These are phyloP conservation scores for Phalacrocorax aristotelis DNA, from an alignment of 2,113 vertebrate genomes.

Conservation along the genomic window DNA sequence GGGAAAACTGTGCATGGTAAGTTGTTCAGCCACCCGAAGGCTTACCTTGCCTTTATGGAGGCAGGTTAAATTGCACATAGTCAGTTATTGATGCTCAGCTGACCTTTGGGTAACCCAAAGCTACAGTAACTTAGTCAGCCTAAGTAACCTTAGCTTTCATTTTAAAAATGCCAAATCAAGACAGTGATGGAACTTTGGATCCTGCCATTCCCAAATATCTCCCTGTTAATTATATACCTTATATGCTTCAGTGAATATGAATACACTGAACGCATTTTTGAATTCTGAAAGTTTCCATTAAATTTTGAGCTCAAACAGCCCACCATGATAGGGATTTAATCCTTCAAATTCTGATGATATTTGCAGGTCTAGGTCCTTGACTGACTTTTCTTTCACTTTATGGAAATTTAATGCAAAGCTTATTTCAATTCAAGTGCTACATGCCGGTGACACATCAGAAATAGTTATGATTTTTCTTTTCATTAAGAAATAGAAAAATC, in stretches of 20 bases:
- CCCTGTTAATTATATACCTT: background rate
- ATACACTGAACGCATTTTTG: background rate
- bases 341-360: background rate
- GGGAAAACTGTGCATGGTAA: background rate
- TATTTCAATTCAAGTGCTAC: background rate
- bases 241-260: background rate
- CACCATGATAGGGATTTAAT: background rate
- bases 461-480: background rate
- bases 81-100: background rate
- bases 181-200: background rate
- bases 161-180: background rate
- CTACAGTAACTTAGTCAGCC: background rate
- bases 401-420: background rate
- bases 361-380: background rate
- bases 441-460: background rate
- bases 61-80: background rate
- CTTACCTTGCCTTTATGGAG: background rate
- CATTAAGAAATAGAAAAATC: slow-evolving; percentile 1
- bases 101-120: background rate
- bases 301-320: background rate
- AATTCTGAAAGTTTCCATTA: background rate
- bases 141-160: background rate
- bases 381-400: background rate
- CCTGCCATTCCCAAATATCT: background rate
- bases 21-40: background rate